Evolutionary conservation across 2,888 invertebrate genomes (phyloP), one percentile per base, ranked within the genome.

Genomic region (Arctia plantaginis): DNA sequence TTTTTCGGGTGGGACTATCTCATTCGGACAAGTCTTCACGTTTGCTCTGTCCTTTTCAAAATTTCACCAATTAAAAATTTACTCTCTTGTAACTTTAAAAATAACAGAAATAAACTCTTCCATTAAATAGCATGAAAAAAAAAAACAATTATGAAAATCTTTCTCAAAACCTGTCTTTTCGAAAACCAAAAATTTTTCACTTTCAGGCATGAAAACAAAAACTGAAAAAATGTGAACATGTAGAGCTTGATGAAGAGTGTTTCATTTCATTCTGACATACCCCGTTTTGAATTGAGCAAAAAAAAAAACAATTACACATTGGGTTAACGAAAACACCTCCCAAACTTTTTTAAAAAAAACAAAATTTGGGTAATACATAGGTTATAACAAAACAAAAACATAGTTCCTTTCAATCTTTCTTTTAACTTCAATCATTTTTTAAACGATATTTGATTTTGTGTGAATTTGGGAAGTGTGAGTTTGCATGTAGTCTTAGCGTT

Each of bases 231-330:
- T 62, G 44, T 44, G 55, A 73, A 73, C 73, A 51, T 66, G 39
- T 44, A 64, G 41, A 23, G 72, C 75, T 74, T 83, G 80, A 80
- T 74, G 71, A 76, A 82, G 77, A 75, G 65, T 73, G 73, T 18
- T 72, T 71, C 66, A 76, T n/a, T 51, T 35, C 41, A 27, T 51
- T 44, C 62, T 73, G 81, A 76, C 81, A 69, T 73, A 69, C 68
- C 66, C 44, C 68, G 74, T 66, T 64, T 47, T 51, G 66, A 68
- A 65, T 64, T 39, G 64, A 68, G 35, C 18, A 44, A 51, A 51
- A 39, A 74, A 69, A 47, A 71, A 64, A 10, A 27, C 69, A 35
- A 71, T 76, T 39, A 59, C 47, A 67, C 23, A 55, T 62, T 27
- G 39, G 15, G 39, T n/a, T 41, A 30, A 62, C 41, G 27, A 7